Evolutionary conservation across 2,888 invertebrate genomes (phyloP), one percentile per base, ranked within the genome.

Genomic region (Leistus spinibarbis): DNA sequence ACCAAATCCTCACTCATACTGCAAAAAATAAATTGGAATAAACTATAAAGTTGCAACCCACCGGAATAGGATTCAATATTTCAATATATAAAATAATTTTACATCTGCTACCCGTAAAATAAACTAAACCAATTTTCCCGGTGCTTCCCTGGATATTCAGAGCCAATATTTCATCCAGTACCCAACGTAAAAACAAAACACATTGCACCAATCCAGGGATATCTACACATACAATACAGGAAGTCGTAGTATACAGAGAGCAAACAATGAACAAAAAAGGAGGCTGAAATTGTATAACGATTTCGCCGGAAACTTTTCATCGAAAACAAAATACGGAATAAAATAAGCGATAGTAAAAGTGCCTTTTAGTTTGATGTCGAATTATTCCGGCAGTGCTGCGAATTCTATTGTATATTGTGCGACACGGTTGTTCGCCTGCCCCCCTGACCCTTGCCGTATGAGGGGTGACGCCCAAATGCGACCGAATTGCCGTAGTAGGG

Each of bases 311-410:
- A 68, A 23, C 56, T 66, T 66, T 56, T 54, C 68, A 22, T 56
- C 16, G 69, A 60, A 56, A 68, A 54, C 68, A 68, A 68, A 69
- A 70, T 54, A 73, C 66, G 40, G 57, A 65, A 73, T 73, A 66
- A 73, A 73, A 73, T 73, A 73, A 67, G 65, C 73, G 73, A 60
- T 67, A 73, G 66, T 73, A 73, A 73, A 73, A 73, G 66, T 60
- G 73, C 19, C 73, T 66, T 73, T 73, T 67, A 73, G 73, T 73
- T 53, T 40, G 17, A 73, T 60, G 73, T 73, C 66, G 40, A 73
- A 69, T 69, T 69, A 40, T 69, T 69, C 69, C 69, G 69, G 23
- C 40, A 40, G 40, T 13, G 40, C 40, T 40, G 40, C 40, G 1
- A 40, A 40, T 40, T 40, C 40, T 40, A 40, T 40, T 40, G 40